Conservation (phyloP, 1,140 invertebrate genomes). For the Charaxes varanes region DNA sequence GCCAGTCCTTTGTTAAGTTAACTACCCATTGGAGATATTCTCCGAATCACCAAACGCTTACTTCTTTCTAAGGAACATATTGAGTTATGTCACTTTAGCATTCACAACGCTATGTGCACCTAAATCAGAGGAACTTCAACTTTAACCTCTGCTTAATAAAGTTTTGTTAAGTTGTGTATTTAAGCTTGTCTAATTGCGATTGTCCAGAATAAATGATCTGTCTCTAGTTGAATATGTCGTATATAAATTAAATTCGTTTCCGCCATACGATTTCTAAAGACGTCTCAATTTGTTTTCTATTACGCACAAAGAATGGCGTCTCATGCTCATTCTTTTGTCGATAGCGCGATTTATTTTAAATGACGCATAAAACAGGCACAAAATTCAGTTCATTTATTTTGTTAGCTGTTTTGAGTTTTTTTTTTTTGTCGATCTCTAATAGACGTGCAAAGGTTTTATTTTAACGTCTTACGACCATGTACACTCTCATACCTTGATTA, state of each 20-base stretch:
- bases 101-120: slow-evolving; percentile 17
- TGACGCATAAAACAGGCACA: slow-evolving; percentile 18
- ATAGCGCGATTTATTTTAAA: slow-evolving; percentile 20
- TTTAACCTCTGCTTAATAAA: slow-evolving; percentile 10
- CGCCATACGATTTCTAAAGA: slow-evolving; percentile 62
- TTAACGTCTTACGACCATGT: no score
- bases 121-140: slow-evolving; percentile 15
- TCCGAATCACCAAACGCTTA: slow-evolving; percentile 69
- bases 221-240: slow-evolving; percentile 59
- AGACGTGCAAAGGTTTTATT: no score
- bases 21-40: slow-evolving; percentile 64
- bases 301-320: slow-evolving; percentile 32
- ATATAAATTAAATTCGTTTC: slow-evolving; percentile 72
- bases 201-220: slow-evolving; percentile 55
- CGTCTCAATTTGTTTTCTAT: slow-evolving; percentile 67
- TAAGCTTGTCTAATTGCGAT: slow-evolving; percentile 44
- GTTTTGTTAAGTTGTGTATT: slow-evolving; percentile 1
- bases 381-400: no score
- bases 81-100: slow-evolving; percentile 59
- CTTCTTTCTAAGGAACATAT: slow-evolving; percentile 71
- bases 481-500: no score
- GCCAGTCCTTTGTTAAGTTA: slow-evolving; percentile 55
- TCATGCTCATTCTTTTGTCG: slow-evolving; percentile 26
- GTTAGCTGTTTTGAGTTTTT: no score
- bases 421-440: no score